Conservation (phyloP, 2,797 vertebrate species). For the Leuciscus waleckii region DNA sequence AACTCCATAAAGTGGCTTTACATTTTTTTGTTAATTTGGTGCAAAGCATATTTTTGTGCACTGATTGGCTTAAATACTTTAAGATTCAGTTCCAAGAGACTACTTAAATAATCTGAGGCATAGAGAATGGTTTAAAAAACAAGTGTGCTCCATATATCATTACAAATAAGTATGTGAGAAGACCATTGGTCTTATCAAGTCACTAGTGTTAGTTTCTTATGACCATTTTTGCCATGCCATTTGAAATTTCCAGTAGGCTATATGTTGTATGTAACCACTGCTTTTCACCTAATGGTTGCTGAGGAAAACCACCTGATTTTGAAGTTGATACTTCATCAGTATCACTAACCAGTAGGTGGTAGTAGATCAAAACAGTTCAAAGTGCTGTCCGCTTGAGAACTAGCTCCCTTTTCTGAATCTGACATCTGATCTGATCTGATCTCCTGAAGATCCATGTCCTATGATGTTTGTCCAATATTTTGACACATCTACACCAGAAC, state of each 20-base stretch:
- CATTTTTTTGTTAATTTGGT: neutral
- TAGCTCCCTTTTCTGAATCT: neutral
- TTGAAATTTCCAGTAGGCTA: too few species aligned
- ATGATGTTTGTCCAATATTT: neutral
- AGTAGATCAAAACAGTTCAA: slow-evolving; percentile 41
- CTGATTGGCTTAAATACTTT: neutral
- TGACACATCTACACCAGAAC: neutral
- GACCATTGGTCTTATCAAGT: neutral
- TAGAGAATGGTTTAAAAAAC: neutral
- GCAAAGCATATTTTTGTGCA: neutral
- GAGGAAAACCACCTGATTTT: too few species aligned
- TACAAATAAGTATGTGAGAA: neutral
- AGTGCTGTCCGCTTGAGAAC: neutral
- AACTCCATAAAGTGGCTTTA: neutral
- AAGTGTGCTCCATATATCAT: neutral
- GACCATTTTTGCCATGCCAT: neutral
- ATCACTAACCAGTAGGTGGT: slow-evolving; percentile 44
- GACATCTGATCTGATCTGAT: neutral
- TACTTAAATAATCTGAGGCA: neutral
- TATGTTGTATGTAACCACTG: neutral
- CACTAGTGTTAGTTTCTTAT: neutral
- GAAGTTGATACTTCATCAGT: slow-evolving; percentile 8
- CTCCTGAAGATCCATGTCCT: too few species aligned
- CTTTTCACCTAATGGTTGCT: neutral
- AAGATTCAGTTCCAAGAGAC: neutral